These are phyloP conservation scores for Ochropacha duplaris DNA, from an alignment of 2,888 invertebrate species.

Conservation along the genomic window DNA sequence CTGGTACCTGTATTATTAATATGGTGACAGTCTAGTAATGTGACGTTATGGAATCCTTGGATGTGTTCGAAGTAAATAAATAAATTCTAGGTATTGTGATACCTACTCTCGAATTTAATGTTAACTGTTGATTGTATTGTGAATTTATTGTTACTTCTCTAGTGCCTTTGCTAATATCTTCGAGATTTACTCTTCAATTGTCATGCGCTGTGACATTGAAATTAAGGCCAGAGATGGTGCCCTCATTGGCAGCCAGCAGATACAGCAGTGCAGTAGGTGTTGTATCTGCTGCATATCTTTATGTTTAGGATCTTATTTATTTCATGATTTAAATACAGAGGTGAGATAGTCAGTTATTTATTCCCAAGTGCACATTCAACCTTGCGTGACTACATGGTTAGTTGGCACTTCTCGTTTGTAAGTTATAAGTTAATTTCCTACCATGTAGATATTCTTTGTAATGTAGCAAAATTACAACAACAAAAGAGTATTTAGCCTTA, in stretches of 20 bases:
- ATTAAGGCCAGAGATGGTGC: neutral
- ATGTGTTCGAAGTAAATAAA: neutral
- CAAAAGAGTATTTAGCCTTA: neutral
- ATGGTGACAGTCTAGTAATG: slow-evolving; percentile 5
- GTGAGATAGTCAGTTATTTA: neutral
- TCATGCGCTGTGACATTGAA: neutral
- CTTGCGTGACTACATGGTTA: slow-evolving; percentile 58
- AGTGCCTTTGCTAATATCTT: neutral
- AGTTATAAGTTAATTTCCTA: slow-evolving; percentile 8
- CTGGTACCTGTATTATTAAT: slow-evolving; percentile 41
- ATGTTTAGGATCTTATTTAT: neutral
- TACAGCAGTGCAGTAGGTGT: too few relatives aligned
- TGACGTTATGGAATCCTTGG: slow-evolving; percentile 7
- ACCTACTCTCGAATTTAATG: neutral
- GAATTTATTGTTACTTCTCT: neutral
- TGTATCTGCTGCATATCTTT: neutral
- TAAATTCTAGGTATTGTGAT: neutral
- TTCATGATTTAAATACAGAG: neutral
- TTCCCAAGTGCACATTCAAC: slow-evolving; percentile 24
- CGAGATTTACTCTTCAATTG: neutral
- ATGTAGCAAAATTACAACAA: neutral
- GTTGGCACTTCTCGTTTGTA: slow-evolving; percentile 37
- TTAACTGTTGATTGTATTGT: neutral
- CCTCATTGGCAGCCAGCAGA: neutral
- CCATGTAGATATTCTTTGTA: neutral